Evolutionary conservation across 2,113 vertebrate species (phyloP).

Genomic region (Phyllostomus hastatus): DNA sequence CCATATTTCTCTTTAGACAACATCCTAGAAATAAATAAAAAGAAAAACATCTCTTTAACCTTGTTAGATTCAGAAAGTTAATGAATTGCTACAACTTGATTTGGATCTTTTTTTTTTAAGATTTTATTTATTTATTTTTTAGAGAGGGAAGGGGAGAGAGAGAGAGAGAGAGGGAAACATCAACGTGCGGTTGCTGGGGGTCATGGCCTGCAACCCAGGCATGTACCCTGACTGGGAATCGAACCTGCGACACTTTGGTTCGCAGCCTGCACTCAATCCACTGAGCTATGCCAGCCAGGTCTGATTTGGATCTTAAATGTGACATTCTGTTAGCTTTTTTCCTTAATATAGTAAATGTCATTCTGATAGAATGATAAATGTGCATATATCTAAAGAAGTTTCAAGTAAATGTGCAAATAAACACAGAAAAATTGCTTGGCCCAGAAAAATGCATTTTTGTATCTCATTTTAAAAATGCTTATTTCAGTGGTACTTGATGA

Average conservation of each 20-base stretch:
- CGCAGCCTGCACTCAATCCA: no score
- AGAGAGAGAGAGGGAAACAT: no score
- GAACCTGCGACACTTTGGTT: no score
- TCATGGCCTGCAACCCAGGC: no score
- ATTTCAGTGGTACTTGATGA: conserved; percentile 61
- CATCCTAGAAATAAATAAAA: conserved; percentile 48
- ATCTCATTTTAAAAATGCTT: conserved; percentile 63
- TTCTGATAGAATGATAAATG: conserved; percentile 70
- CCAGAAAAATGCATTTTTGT: conserved; percentile 47
- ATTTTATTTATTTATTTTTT: no score
- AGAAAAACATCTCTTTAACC: conserved; percentile 21
- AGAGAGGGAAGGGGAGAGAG: no score
- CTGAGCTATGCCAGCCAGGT: no score
- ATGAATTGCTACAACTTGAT: conserved; percentile 54
- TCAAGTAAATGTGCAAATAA: conserved; percentile 68
- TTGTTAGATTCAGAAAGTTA: conserved; percentile 49
- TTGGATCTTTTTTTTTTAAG: background rate
- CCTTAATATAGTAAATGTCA: conserved; percentile 64
- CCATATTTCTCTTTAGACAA: conserved; percentile 52
- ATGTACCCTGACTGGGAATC: no score
- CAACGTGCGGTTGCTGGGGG: no score
- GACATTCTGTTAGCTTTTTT: conserved; percentile 56
- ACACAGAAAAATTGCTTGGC: conserved; percentile 63
- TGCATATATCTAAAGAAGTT: conserved; percentile 56
- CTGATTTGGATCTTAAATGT: conserved; percentile 55